Conservation (phyloP, 2,113 vertebrate species). For the Eidolon helvum region DNA sequence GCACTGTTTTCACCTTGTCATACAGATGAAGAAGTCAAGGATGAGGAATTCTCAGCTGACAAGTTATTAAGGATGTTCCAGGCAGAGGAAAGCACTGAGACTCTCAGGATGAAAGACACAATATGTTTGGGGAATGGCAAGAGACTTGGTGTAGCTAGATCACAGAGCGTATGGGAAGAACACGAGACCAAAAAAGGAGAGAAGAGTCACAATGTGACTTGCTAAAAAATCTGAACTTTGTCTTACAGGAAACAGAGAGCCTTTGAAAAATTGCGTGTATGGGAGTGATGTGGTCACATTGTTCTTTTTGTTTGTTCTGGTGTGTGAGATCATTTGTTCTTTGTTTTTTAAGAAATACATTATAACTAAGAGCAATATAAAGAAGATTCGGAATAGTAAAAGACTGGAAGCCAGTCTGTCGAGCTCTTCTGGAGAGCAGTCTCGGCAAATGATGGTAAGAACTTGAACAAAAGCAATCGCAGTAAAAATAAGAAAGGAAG, state of each 20-base stretch:
- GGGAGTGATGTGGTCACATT: not conserved
- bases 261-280: not conserved
- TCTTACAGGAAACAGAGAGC: not conserved
- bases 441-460: not conserved
- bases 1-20: fast-evolving
- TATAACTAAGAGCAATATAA: not conserved
- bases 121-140: not conserved
- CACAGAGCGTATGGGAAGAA: not conserved
- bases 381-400: not conserved
- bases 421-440: not conserved
- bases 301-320: not conserved
- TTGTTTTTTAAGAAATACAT: not conserved
- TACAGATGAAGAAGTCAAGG: not conserved
- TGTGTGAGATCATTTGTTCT: not conserved
- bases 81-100: not conserved
- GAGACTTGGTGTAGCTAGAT: not conserved
- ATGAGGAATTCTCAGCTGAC: not conserved
- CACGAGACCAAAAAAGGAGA: not conserved
- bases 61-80: not conserved
- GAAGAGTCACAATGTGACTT: not conserved
- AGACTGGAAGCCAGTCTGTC: not conserved
- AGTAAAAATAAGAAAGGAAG: not conserved
- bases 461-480: not conserved
- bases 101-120: not conserved
- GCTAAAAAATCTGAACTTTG: not conserved